Percentiles rank a stretch among this genome's conserved stretches.
Conservation (phyloP, 2,113 vertebrate species). For the Elephas maximus region DNA sequence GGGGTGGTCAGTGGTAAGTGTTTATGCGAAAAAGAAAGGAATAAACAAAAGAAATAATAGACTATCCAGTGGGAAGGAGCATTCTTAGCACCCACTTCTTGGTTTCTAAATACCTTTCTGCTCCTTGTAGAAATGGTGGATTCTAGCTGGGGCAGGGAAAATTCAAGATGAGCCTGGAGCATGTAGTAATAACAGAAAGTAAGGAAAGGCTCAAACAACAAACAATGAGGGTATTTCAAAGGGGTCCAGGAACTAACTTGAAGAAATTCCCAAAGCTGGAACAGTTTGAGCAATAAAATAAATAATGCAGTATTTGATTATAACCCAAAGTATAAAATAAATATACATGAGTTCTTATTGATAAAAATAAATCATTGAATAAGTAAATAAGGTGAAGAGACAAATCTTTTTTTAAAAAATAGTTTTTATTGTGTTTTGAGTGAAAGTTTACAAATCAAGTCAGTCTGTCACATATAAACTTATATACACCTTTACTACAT, state of each 20-base stretch:
- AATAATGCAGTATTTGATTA: background rate
- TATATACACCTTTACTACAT: too few relatives aligned
- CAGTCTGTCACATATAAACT: too few relatives aligned
- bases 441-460: too few relatives aligned
- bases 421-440: too few relatives aligned
- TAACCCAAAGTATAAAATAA: background rate
- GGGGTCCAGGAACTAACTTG: background rate
- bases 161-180: background rate
- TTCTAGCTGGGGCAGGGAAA: background rate
- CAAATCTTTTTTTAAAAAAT: background rate
- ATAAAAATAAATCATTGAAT: background rate
- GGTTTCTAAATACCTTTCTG: background rate
- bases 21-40: background rate
- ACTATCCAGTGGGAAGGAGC: too few relatives aligned
- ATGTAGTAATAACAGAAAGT: background rate
- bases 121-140: background rate
- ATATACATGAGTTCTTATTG: background rate
- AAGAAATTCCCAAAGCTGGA: constrained; percentile 2
- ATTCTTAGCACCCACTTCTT: background rate
- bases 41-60: background rate
- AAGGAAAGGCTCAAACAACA: background rate
- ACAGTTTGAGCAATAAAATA: background rate
- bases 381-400: background rate
- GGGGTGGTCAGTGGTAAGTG: background rate
- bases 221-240: too few relatives aligned